Evolutionary conservation across 2,113 vertebrate genomes (phyloP), one percentile per base, ranked within the genome.

Genomic region (Notiomystis cincta): DNA sequence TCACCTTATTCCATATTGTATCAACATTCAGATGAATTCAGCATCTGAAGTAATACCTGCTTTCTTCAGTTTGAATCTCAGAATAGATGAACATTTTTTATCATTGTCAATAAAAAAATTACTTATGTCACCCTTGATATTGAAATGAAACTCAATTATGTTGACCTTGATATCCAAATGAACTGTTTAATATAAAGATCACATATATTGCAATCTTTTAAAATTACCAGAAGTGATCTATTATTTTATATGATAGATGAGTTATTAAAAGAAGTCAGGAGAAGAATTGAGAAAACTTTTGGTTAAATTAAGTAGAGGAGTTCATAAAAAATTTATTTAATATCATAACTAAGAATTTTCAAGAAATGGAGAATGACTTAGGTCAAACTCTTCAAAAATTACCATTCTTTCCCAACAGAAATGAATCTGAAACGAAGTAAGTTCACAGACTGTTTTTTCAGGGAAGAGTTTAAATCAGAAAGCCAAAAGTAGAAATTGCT

Each of bases 271-370:
- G 14, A 75, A 87, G 8, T 58, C 42, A 92, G 47, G 31, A 92
- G 60, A 56, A 87, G 60, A 95, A 62, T 64, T 83, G 67, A 56
- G 40, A 95, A 94, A 93, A 94, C 23, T 86, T 93, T 79, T 83
- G 60, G 80, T 90, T 93, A 90, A 82, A 71, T 92, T 96, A 95
- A 95, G 95, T 89, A 93, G 83, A 93, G 5, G 7, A 2, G 38
- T 93, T 80, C 18, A 87, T 97, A 78, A 93, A 92, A 96, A 92
- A 79, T 67, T 73, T 94, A 90, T 94, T 89, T 85, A 79, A 76
- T 85, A 83, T 54, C 2, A 11, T 84, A 91, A 84, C 78, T 77
- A 65, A 69, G 53, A 93, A 83, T 84, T 89, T 35, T 78, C 51
- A 91, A 71, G 82, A 91, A 96, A 93, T 79, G 60, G 48, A 86